Conservation (phyloP, 2,888 invertebrate species). For the Lamproptera curius region DNA sequence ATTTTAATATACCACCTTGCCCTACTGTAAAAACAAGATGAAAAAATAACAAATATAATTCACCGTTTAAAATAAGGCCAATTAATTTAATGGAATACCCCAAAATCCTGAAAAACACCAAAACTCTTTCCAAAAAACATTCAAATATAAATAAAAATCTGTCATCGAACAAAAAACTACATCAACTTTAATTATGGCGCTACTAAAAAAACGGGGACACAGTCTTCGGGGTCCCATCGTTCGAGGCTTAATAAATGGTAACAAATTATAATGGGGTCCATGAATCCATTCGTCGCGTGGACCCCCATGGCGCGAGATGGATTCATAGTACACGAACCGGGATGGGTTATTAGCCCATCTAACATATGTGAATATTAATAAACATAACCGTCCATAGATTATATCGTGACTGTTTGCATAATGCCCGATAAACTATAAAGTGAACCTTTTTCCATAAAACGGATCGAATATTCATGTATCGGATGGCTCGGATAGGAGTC, state of each 20-base stretch:
- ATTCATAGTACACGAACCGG: constrained; percentile 15
- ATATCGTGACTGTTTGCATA: constrained; percentile 1
- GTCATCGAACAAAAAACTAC: constrained; percentile 2
- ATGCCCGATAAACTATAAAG: no score
- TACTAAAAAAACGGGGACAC: constrained; percentile 3
- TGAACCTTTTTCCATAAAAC: no score
- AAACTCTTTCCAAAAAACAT: no score
- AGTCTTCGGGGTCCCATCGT: constrained; percentile 7
- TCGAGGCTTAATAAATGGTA: constrained; percentile 9
- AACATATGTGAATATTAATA: constrained; percentile 6
- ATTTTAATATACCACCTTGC: no score
- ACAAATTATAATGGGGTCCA: constrained; percentile 11
- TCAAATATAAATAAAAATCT: no score
- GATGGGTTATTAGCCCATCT: constrained; percentile 1
- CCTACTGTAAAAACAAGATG: no score
- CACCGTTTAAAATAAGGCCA: no score
- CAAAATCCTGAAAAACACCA: no score
- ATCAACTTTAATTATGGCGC: constrained; percentile 7
- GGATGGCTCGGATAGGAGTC: no score
- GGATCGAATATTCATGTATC: no score
- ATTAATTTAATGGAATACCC: no score
- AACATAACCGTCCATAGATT: constrained; percentile 8
- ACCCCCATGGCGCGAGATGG: constrained; percentile 14
- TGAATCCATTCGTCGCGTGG: constrained; percentile 4
- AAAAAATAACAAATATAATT: no score